phyloP scores from a whole-genome alignment of 2,797 vertebrate genomes.

The Chelon labrosus region DNA sequence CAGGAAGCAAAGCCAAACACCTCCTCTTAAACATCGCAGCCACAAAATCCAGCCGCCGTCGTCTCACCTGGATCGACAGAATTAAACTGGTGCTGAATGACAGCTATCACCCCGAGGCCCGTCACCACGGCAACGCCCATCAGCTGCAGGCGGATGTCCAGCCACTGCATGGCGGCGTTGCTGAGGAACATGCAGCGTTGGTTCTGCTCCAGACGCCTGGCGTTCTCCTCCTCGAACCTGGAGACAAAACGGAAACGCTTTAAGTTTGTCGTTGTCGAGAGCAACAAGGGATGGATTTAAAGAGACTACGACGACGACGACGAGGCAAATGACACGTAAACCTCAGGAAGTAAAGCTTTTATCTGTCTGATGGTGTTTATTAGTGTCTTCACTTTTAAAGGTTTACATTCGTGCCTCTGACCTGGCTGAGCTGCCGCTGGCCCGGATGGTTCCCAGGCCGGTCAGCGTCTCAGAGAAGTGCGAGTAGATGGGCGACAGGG shows the following conservation, averaged over 20 bases:
- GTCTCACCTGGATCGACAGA: slow-evolving; percentile 90
- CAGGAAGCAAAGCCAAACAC: background rate
- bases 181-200: slow-evolving; percentile 94
- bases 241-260: background rate
- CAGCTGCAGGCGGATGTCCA: slow-evolving; percentile 97
- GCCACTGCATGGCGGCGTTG: slow-evolving; percentile 90
- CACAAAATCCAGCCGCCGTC: background rate
- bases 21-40: background rate
- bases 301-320: background rate
- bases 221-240: slow-evolving; percentile 93
- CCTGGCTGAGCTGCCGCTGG: slow-evolving; percentile 87
- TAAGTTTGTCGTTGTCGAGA: too few relatives aligned
- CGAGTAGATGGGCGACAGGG: slow-evolving; percentile 94
- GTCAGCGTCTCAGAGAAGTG: slow-evolving; percentile 96
- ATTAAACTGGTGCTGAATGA: slow-evolving; percentile 90
- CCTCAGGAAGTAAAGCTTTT: too few relatives aligned
- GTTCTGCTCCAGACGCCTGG: slow-evolving; percentile 89
- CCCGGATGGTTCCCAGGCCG: slow-evolving; percentile 91
- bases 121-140: slow-evolving; percentile 93
- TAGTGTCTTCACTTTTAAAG: too few relatives aligned
- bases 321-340: background rate
- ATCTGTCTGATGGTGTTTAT: too few relatives aligned
- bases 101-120: slow-evolving; percentile 87
- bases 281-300: background rate
- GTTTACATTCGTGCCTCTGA: slow-evolving; percentile 67